A percentile compares a stretch with the other conserved stretches of the same genome.
Evolutionary conservation across 1,140 invertebrate genomes (phyloP).

Genomic region (Metaphire vulgaris): DNA sequence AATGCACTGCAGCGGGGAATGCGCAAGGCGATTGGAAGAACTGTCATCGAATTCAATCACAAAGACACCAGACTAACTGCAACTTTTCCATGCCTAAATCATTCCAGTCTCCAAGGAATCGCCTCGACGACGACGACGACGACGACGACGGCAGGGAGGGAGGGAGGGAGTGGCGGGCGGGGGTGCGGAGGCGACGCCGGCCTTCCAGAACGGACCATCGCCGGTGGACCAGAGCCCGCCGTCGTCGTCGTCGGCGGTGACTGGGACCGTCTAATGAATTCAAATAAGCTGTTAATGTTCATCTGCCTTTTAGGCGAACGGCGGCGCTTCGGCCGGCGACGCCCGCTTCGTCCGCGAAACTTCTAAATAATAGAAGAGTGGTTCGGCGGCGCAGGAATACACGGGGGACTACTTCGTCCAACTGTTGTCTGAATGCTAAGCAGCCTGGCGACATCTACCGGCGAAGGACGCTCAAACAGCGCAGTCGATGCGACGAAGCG

Average conservation of each 20-base stretch:
- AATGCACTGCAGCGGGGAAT: too few relatives aligned
- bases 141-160: not conserved
- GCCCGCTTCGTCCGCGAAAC: not conserved
- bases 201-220: not conserved
- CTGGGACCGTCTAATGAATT: not conserved
- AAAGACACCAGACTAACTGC: not conserved
- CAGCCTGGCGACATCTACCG: not conserved
- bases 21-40: too few relatives aligned
- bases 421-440: slow-evolving; percentile 1
- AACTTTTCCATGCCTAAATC: not conserved
- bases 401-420: not conserved
- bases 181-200: not conserved
- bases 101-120: not conserved
- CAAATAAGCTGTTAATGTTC: slow-evolving; percentile 3
- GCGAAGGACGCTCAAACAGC: too few relatives aligned
- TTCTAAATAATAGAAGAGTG: not conserved
- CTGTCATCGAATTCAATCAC: not conserved
- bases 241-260: not conserved
- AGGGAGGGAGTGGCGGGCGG: not conserved
- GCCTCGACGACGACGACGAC: not conserved
- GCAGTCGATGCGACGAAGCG: too few relatives aligned
- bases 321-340: too few relatives aligned
- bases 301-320: not conserved
- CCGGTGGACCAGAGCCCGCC: not conserved
- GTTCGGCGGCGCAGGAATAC: not conserved